Percentiles rank a stretch among this genome's conserved stretches.
phyloP scores from a whole-genome alignment of 2,797 vertebrate species.

The Emys orbicularis region DNA sequence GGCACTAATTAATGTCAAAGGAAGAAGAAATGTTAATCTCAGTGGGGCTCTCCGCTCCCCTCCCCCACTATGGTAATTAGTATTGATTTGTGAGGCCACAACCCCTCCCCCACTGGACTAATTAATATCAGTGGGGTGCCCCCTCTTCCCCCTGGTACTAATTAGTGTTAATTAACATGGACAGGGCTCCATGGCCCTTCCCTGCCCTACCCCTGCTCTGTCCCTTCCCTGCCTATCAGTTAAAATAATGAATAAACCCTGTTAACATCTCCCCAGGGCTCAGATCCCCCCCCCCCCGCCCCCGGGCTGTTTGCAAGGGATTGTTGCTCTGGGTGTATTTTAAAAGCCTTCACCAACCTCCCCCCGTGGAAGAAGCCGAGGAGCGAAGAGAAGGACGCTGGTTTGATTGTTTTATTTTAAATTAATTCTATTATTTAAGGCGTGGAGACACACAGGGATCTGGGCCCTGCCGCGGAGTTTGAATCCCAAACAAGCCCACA shows the following conservation, averaged over 20 bases:
- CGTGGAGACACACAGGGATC: background rate
- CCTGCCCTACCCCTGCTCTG: background rate
- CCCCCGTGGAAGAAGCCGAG: background rate
- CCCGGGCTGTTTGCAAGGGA: no score
- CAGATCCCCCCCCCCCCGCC: no score
- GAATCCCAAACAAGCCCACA: background rate
- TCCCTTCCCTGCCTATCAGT: accelerated
- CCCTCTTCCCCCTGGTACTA: background rate
- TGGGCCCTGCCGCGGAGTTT: background rate
- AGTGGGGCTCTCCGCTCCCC: no score
- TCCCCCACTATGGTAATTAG: no score
- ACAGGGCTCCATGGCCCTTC: background rate
- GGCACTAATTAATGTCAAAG: background rate
- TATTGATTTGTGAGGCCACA: background rate
- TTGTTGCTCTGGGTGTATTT: background rate
- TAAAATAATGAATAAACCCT: background rate
- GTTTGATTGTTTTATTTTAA: conserved; percentile 23
- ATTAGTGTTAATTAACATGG: background rate
- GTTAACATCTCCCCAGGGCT: background rate
- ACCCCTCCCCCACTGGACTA: background rate
- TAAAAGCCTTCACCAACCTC: no score
- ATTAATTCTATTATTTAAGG: conserved; percentile 63
- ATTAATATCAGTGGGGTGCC: accelerated
- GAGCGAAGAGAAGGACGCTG: background rate
- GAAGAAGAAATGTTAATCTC: background rate